Base-by-base conservation (phyloP, 2,888 invertebrate species). In the Tribolium freemani region DNA sequence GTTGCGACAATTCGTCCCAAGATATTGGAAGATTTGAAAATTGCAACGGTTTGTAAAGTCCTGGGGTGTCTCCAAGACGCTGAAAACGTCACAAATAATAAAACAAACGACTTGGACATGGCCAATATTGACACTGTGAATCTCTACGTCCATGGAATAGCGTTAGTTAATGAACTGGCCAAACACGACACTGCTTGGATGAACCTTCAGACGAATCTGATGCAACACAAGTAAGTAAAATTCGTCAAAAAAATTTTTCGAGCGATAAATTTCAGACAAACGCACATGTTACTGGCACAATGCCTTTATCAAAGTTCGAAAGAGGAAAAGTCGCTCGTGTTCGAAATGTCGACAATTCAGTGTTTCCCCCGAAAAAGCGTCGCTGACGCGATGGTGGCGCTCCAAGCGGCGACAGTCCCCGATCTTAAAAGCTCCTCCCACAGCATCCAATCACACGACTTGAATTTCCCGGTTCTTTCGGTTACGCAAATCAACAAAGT, bases 271-370 rank as follows among this genome's bases (percentile, higher is more conserved):
- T 9, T 3, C 67, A 84, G 85, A 74, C 87, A 87, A 75, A 85
- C 89, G 10, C 88, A 89, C 75, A 86, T 87, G 83, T 82, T 88
- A 13, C 83, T 90, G 69, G 89, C 90, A 0, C 82, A 88, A 57
- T 88, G 88, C 0, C 81, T 90, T 8, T 88, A 86, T 75, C 85
- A 85, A 0, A 87, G 89, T 6, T 83, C 86, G 2, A 81, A 82
- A 53, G 70, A 89, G 83, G 82, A 87, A 81, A 82, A 88, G 85
- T 80, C 84, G 83, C 56, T 84, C 83, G 72, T 86, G 76, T 71
- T 85, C 85, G 73, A 87, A 84, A 73, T 87, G 84, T 57, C 86
- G 80, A 76, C 75, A 11, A 74, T 77, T 8, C 71, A 75, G 2
- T 73, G 76, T n/a, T 83, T 85, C 73, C 83, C 84, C 1, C 72